Base-by-base conservation (phyloP, 2,888 invertebrate genomes). In the Cosmopolites sordidus region DNA sequence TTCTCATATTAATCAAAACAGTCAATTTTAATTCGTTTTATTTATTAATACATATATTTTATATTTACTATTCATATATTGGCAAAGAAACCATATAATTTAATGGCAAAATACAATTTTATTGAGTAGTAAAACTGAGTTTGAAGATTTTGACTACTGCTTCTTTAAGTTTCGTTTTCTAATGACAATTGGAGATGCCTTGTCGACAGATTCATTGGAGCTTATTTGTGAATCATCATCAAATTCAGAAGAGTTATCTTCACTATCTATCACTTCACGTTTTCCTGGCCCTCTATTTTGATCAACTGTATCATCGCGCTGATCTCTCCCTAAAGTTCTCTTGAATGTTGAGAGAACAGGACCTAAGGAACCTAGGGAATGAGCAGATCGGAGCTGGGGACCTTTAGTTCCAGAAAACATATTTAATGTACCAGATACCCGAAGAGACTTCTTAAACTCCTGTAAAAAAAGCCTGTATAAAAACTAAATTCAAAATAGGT, bases 391-490 rank as follows among this genome's bases (percentile, higher is more conserved):
- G 48, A 71, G 69, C 16, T 69, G 52, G 2, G 65, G 62, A 15
- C 54, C 58, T 57, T 62, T 69, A 8, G 49, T 52, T 18, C 56
- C 61, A 8, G 62, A 44, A 14, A 56, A 49, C 45, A 62, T 59
- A 27, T 64, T 64, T 60, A 74, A 74, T 60, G 75, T 77, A 60
- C 82, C 81, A 0, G 82, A 78, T 16, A 81, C 76, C 29, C 77
- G 76, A 55, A 86, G 68, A 40, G 80, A 78, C 65, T 82, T 79
- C 63, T 80, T 80, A 66, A 86, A 85, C 65, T 84, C 83, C 86
- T 86, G n/a, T n/a, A n/a, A n/a, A n/a, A n/a, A n/a, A n/a, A n/a
- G n/a, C n/a, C n/a, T n/a, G n/a, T n/a, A n/a, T n/a, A n/a, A n/a
- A n/a, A n/a, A n/a, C n/a, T n/a, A n/a, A n/a, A n/a, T n/a, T n/a